Evolutionary conservation across 2,888 invertebrate species (phyloP).

Genomic region (Lepidochitona cinerea): DNA sequence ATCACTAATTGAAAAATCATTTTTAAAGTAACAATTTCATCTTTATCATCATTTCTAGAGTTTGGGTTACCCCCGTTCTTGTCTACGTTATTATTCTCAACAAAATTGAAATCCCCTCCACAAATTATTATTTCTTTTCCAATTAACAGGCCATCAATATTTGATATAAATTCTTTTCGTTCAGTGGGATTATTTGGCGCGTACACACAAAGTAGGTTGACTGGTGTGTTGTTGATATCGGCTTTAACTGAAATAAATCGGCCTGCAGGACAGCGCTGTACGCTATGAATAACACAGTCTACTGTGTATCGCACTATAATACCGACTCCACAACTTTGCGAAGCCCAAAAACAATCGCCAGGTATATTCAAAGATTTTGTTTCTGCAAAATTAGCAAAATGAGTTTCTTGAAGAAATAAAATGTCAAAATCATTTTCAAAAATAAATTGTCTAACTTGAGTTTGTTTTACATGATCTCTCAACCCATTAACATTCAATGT

Average conservation of each 20-base stretch:
- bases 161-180: not conserved
- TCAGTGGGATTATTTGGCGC: not conserved
- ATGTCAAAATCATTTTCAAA: not conserved
- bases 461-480: no score
- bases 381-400: not conserved
- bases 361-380: not conserved
- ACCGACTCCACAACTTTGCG: not conserved
- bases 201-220: not conserved
- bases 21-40: not conserved
- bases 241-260: not conserved
- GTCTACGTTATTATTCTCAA: not conserved
- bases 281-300: not conserved
- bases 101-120: not conserved
- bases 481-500: no score
- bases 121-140: not conserved
- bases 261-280: not conserved
- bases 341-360: not conserved
- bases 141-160: not conserved
- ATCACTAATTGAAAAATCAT: not conserved
- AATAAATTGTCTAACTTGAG: not conserved
- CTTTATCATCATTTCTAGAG: not conserved
- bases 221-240: not conserved
- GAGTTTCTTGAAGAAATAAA: not conserved
- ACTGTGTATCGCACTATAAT: not conserved
- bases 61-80: not conserved